phyloP scores from a whole-genome alignment of 2,797 vertebrate species.

The Trachops cirrhosus region DNA sequence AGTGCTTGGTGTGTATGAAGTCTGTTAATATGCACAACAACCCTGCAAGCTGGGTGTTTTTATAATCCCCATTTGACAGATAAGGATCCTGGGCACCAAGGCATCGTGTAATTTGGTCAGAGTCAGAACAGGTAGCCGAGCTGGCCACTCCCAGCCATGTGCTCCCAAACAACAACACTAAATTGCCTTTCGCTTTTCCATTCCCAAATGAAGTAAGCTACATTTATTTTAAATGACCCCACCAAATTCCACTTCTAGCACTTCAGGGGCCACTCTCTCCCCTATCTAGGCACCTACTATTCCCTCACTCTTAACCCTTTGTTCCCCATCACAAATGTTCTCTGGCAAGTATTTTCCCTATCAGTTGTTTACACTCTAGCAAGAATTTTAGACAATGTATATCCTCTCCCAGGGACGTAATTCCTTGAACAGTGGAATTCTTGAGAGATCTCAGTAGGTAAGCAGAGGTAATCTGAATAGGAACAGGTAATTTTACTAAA shows the following conservation, averaged over 20 bases:
- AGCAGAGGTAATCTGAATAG: not conserved
- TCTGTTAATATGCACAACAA: not conserved
- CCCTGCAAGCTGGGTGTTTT: too few relatives aligned
- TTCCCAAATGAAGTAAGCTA: not conserved
- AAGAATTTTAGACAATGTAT: not conserved
- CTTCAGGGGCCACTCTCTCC: not conserved
- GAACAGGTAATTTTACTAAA: not conserved
- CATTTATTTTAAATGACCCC: not conserved
- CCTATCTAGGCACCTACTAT: not conserved
- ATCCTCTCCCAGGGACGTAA: not conserved
- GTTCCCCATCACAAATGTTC: not conserved
- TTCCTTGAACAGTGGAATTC: not conserved
- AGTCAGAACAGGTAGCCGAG: too few relatives aligned
- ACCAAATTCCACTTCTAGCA: not conserved
- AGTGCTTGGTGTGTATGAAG: not conserved
- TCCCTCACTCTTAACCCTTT: not conserved
- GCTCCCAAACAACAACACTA: fast-evolving
- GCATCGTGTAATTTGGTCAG: fast-evolving
- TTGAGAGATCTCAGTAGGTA: not conserved
- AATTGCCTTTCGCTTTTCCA: not conserved
- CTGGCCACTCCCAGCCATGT: not conserved
- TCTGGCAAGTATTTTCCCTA: not conserved
- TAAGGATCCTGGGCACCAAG: not conserved
- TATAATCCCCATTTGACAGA: not conserved
- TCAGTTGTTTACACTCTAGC: not conserved